Conservation (phyloP, 2,113 vertebrate genomes). For the Verasper variegatus region DNA sequence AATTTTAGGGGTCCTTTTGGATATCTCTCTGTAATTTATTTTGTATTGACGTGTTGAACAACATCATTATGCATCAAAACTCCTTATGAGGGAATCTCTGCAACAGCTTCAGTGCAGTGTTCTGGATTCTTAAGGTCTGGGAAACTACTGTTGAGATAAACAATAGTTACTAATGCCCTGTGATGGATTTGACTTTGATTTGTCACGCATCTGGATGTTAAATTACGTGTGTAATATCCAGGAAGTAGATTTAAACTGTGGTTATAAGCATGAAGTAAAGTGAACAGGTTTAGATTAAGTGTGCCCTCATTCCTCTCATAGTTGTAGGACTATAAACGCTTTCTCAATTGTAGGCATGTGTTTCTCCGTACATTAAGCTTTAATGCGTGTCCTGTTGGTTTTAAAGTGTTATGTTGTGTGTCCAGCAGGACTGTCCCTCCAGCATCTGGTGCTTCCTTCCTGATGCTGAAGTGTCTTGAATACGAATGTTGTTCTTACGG, state of each 20-base stretch:
- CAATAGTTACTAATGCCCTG: not conserved
- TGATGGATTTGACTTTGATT: not conserved
- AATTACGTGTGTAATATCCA: not conserved
- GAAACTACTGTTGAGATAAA: no score
- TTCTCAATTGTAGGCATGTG: not conserved
- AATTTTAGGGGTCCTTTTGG: no score
- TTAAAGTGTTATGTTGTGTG: not conserved
- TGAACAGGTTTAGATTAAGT: not conserved
- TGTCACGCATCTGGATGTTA: not conserved
- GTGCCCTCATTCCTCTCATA: not conserved
- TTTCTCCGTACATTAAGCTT: not conserved
- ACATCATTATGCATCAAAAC: no score
- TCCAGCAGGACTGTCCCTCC: not conserved
- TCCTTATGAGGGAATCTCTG: no score
- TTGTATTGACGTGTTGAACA: no score
- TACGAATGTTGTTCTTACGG: slow-evolving; percentile 26
- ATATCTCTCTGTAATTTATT: no score
- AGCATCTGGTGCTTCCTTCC: slow-evolving; percentile 38
- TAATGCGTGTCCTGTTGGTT: not conserved
- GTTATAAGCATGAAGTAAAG: not conserved
- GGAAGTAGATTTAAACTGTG: not conserved
- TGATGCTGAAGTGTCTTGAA: slow-evolving; percentile 32
- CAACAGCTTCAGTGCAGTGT: no score
- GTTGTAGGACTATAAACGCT: not conserved
- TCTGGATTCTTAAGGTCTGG: no score